phyloP scores from a whole-genome alignment of 2,797 vertebrate species.

The Enteromius paludinosus region DNA sequence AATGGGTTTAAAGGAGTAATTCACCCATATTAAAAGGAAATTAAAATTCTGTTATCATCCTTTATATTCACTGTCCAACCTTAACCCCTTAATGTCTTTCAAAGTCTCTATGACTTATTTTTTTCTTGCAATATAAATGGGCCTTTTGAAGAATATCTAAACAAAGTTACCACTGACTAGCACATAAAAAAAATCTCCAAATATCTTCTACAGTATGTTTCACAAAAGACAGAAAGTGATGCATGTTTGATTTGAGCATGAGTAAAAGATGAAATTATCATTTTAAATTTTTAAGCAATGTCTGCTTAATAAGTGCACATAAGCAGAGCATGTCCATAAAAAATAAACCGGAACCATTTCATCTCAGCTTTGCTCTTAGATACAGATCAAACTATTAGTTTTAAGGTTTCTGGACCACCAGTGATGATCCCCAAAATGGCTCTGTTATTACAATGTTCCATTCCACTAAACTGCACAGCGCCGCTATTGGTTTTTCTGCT shows the following conservation, averaged over 20 bases:
- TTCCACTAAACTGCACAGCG: conserved; percentile 44
- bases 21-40: no score
- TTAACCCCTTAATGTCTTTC: neutral
- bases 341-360: neutral
- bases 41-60: no score
- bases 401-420: conserved; percentile 27
- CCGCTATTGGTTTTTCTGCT: conserved; percentile 43
- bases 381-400: conserved; percentile 17
- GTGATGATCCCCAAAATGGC: conserved; percentile 36
- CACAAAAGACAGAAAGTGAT: neutral
- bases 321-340: conserved; percentile 3
- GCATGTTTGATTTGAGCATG: neutral
- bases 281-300: neutral
- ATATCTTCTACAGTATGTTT: neutral
- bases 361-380: conserved; percentile 4
- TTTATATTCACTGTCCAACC: neutral
- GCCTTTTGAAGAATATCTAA: neutral
- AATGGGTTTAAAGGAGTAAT: no score
- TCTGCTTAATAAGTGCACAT: neutral
- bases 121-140: no score
- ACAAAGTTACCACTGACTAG: neutral
- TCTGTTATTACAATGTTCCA: conserved; percentile 47
- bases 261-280: neutral
- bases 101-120: neutral
- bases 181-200: neutral